Base-by-base conservation (phyloP, 1,140 invertebrate species). In the Pseudobourletiella spinata region DNA sequence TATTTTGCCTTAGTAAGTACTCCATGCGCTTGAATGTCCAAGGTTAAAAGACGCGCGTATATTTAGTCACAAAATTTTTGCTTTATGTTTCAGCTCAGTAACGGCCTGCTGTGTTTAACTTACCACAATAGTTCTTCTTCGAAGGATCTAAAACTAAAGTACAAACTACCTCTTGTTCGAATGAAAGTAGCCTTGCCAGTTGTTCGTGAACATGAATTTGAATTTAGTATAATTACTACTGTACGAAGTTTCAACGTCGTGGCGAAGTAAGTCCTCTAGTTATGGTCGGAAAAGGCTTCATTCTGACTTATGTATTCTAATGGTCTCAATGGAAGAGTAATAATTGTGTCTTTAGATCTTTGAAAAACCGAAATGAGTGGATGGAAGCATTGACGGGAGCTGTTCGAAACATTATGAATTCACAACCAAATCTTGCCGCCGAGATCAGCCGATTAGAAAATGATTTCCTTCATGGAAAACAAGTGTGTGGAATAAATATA, bases 11-110 rank as follows among this genome's bases (percentile, higher is more conserved):
- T 87, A 77, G 84, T 86, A 76, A 77, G 75, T 72, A 30, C 11
- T 24, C n/a, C n/a, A n/a, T n/a, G n/a, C n/a, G n/a, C n/a, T n/a
- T n/a, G n/a, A n/a, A n/a, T n/a, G n/a, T n/a, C n/a, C n/a, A n/a
- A n/a, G n/a, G n/a, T n/a, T n/a, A n/a, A n/a, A n/a, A n/a, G n/a
- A n/a, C n/a, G n/a, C n/a, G n/a, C n/a, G n/a, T n/a, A n/a, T n/a
- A n/a, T n/a, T n/a, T n/a, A n/a, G n/a, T n/a, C n/a, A n/a, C n/a
- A n/a, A n/a, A n/a, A n/a, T n/a, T n/a, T n/a, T n/a, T n/a, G n/a
- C n/a, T n/a, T n/a, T n/a, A n/a, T n/a, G n/a, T n/a, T 1, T 32
- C 73, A 86, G 84, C 82, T 87, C 71, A 86, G 80, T 72, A 86
- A 88, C 75, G 80, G 83, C 61, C 76, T 88, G 32, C 72, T 87